Evolutionary conservation across 2,888 invertebrate species (phyloP), one percentile per base, ranked within the genome.

Genomic region (Oscheius sp.): DNA sequence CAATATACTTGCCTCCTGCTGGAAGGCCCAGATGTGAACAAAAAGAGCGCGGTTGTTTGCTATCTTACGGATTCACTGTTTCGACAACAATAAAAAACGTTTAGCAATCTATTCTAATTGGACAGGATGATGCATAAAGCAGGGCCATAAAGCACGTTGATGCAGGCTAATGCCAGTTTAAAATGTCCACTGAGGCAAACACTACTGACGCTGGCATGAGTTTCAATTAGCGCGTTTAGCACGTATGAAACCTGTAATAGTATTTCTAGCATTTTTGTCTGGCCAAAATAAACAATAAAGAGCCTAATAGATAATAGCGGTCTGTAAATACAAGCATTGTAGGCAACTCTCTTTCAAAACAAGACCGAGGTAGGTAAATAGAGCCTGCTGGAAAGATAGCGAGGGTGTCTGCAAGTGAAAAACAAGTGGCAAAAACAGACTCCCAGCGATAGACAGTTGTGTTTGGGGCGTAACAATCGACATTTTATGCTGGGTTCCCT

Each of bases 1-100:
- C 61, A 45, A 61, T 61, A 61, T 29, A 61, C 61, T 61, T 45
- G 55, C 48, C 20, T 15, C 55, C 34, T 33, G 34, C 34, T 33
- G 34, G 55, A 55, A 20, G 55, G n/a, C n/a, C n/a, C n/a, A n/a
- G n/a, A n/a, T n/a, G n/a, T n/a, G n/a, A n/a, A n/a, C n/a, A n/a
- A n/a, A n/a, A n/a, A n/a, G n/a, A n/a, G n/a, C n/a, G n/a, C n/a
- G n/a, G n/a, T n/a, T n/a, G n/a, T n/a, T n/a, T n/a, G n/a, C n/a
- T n/a, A n/a, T n/a, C n/a, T n/a, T n/a, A n/a, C n/a, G n/a, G n/a
- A n/a, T n/a, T n/a, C n/a, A n/a, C n/a, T n/a, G n/a, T n/a, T n/a
- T n/a, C 12, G 17, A 34, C 55, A 31, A 55, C 34, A 20, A 34
- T 17, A 34, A 55, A 55, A 12, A 1, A 55, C 20, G 20, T 48